Evolutionary conservation across 2,113 vertebrate genomes (phyloP).

Genomic region (Rallus limicola): DNA sequence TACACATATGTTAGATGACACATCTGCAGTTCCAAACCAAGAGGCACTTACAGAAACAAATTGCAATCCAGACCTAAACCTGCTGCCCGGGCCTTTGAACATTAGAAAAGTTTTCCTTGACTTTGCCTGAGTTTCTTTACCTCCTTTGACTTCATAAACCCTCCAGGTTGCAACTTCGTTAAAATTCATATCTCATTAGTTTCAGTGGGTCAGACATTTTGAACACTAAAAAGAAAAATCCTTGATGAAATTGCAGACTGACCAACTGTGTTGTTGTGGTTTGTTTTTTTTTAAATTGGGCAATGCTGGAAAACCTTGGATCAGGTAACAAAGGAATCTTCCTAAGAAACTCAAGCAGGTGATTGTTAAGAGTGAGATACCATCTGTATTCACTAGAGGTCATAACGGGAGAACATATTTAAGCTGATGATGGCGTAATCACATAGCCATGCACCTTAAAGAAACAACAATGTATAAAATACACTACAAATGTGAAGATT

Average conservation of each 20-base stretch:
- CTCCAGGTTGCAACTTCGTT: neutral
- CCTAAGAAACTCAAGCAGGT: neutral
- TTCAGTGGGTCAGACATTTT: neutral
- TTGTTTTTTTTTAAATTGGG: neutral
- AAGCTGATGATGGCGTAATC: neutral
- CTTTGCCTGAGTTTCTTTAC: neutral
- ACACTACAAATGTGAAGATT: neutral
- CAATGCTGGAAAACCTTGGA: neutral
- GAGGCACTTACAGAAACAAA: neutral
- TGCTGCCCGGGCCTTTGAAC: neutral
- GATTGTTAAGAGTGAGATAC: neutral
- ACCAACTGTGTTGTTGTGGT: neutral
- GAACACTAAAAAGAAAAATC: neutral
- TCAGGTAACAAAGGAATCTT: neutral
- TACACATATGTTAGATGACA: fast-evolving
- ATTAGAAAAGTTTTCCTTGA: neutral
- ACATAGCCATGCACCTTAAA: neutral
- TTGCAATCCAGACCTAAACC: neutral
- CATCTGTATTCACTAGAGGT: neutral
- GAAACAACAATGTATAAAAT: neutral
- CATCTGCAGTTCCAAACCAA: neutral
- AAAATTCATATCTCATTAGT: neutral
- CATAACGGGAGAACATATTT: neutral
- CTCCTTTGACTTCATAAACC: neutral
- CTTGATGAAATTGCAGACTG: neutral